These are phyloP conservation scores for Pachypeltis micranthus DNA, from an alignment of 1,140 invertebrate species.

Conservation along the genomic window DNA sequence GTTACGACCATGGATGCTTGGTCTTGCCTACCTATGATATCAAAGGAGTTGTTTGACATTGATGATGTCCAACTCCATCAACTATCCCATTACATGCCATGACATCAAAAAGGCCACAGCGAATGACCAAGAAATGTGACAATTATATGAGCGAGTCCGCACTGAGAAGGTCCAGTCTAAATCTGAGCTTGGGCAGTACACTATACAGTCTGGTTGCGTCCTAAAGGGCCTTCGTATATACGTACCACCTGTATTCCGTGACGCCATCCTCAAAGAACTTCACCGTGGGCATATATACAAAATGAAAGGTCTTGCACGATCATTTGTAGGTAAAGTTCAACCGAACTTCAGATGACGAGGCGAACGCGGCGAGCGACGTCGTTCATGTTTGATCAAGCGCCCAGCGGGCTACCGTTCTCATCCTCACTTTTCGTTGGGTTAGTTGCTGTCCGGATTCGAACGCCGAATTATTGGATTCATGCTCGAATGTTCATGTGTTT, in stretches of 20 bases:
- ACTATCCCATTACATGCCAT: not conserved
- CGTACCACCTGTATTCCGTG: not conserved
- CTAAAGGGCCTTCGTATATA: not conserved
- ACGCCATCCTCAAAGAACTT: not conserved
- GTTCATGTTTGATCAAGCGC: too few species aligned
- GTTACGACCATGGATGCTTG: too few species aligned
- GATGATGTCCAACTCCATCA: not conserved
- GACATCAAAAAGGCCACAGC: not conserved
- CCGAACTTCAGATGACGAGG: too few species aligned
- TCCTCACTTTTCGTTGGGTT: too few species aligned
- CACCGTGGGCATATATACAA: not conserved
- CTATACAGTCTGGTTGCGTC: not conserved
- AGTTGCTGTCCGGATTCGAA: too few species aligned
- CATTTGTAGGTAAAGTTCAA: too few species aligned
- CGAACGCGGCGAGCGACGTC: too few species aligned
- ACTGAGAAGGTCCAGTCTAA: not conserved
- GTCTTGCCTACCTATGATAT: slow-evolving; percentile 24
- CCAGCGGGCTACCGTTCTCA: too few species aligned
- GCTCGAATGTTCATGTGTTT: too few species aligned
- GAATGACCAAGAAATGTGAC: not conserved
- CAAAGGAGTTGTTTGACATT: not conserved
- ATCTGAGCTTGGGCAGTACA: not conserved
- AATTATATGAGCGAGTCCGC: not conserved
- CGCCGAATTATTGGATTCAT: too few species aligned
- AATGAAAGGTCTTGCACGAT: not conserved